These are phyloP conservation scores for Hypomesus transpacificus DNA, from an alignment of 2,113 vertebrate species.

Conservation along the genomic window DNA sequence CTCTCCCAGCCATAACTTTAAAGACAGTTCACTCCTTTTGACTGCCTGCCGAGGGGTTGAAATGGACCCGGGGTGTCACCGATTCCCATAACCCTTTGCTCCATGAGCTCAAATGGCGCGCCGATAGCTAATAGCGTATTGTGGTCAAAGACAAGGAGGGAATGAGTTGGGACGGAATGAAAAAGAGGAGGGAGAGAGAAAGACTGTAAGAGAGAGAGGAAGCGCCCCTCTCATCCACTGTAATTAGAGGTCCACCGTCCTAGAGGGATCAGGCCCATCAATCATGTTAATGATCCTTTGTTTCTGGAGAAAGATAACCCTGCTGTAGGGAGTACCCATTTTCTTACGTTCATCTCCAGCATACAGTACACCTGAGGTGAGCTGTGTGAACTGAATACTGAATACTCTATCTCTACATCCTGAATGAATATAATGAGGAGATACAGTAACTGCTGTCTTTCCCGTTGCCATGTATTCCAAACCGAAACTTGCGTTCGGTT, in stretches of 20 bases:
- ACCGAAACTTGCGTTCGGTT: no score
- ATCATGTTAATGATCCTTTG: constrained; percentile 67
- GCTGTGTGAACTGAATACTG: not conserved
- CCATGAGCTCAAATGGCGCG: constrained; percentile 37
- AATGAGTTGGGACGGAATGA: constrained; percentile 37
- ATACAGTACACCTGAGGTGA: not conserved
- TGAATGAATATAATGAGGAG: not conserved
- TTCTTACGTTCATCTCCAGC: constrained; percentile 26
- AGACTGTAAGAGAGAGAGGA: constrained; percentile 52
- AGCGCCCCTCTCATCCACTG: constrained; percentile 15
- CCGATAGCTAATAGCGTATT: constrained; percentile 43
- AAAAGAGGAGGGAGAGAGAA: constrained; percentile 36
- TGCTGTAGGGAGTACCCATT: constrained; percentile 65
- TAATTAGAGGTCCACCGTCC: constrained; percentile 64
- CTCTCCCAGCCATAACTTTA: constrained; percentile 49
- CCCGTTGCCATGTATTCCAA: not conserved
- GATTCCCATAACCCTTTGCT: constrained; percentile 34
- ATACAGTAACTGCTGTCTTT: not conserved
- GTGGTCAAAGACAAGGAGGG: constrained; percentile 40
- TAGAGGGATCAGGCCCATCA: constrained; percentile 66
- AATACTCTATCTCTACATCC: not conserved
- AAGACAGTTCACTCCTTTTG: constrained; percentile 45
- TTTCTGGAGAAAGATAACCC: constrained; percentile 69
- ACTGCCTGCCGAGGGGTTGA: constrained; percentile 27
- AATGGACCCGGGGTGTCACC: constrained; percentile 22